A percentile compares a stretch with the other conserved stretches of the same genome.
Conservation (phyloP, 2,797 vertebrate species). For the Ataeniobius toweri region DNA sequence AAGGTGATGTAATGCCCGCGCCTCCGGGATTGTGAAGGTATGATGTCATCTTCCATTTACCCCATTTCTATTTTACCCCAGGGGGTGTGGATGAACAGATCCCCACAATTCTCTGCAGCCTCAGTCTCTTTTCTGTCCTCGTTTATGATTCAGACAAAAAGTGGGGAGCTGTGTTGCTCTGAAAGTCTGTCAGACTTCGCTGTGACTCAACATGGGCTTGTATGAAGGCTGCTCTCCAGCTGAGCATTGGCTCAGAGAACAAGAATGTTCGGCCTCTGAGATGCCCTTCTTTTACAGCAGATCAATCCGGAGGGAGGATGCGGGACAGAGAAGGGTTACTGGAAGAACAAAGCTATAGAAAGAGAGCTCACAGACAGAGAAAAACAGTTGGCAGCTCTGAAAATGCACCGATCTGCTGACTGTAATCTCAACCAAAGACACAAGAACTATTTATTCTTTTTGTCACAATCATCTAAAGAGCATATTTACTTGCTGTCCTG, state of each 20-base stretch:
- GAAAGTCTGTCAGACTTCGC: background rate
- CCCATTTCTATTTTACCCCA: constrained; percentile 13
- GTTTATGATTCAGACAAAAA: constrained; percentile 34
- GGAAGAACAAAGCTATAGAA: background rate
- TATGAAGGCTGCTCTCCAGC: constrained; percentile 38
- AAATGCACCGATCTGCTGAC: background rate
- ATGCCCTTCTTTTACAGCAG: constrained; percentile 33
- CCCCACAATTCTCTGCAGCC: constrained; percentile 5
- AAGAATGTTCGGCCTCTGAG: constrained; percentile 59
- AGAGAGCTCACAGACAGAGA: background rate
- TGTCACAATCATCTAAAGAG: background rate
- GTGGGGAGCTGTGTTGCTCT: background rate
- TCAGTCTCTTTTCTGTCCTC: constrained; percentile 51
- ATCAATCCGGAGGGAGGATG: background rate
- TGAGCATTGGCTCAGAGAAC: constrained; percentile 61
- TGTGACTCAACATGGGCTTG: constrained; percentile 11
- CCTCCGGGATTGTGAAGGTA: constrained; percentile 80
- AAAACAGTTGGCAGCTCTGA: background rate
- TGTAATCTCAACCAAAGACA: background rate
- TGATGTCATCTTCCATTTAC: constrained; percentile 74
- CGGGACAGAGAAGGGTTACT: background rate
- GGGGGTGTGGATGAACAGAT: background rate
- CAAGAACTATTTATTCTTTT: background rate
- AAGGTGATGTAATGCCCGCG: constrained; percentile 81
- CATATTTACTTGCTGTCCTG: background rate